Evolutionary conservation across 2,113 vertebrate species (phyloP), one percentile per base, ranked within the genome.

Genomic region (Toxotes chatareus): DNA sequence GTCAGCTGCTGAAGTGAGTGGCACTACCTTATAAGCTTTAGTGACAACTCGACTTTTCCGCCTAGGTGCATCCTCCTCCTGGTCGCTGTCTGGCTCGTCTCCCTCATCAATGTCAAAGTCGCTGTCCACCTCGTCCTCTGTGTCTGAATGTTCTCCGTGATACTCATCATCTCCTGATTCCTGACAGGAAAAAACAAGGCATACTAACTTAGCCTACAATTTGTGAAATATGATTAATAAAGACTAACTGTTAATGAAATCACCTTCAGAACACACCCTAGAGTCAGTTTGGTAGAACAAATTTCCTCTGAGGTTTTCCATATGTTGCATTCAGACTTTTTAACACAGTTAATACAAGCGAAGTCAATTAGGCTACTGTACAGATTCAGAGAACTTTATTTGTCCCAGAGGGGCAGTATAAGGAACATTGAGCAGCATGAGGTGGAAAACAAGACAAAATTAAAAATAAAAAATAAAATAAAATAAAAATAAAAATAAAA

Each of bases 21-120:
- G 56, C 0, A 0, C 57, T 65, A 98, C 98, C 96, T 97, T 96
- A 79, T 99, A 99, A 0, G 98, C 97, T 84, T 98, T 99, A 74
- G 98, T 97, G 81, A 99, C 95, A 0, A 98, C 93, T 0, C 97
- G 95, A 76, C 96, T 95, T 83, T 98, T 98, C 80, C 96, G 93
- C 14, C 94, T 94, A 0, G 98, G 97, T 5, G 97, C 96, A 7
- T 96, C 96, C 1, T 97, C 96, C 4, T 99, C 98, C 86, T 97
- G 96, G 79, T 98, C 97, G 1, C 98, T 99, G 93, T 95, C 91
- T 0, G 97, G 98, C 81, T 98, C 98, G 0, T 99, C 98, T 0
- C 98, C 98, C 83, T 99, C 98, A 1, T 99, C 98, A 0, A 99
- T 97, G 91, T 99, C 98, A 1, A 99, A 99, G 81, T 99, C 98